Percentiles rank a stretch among this genome's conserved stretches.
Conservation (phyloP, 1,140 invertebrate genomes). For the Drosophila athabasca region DNA sequence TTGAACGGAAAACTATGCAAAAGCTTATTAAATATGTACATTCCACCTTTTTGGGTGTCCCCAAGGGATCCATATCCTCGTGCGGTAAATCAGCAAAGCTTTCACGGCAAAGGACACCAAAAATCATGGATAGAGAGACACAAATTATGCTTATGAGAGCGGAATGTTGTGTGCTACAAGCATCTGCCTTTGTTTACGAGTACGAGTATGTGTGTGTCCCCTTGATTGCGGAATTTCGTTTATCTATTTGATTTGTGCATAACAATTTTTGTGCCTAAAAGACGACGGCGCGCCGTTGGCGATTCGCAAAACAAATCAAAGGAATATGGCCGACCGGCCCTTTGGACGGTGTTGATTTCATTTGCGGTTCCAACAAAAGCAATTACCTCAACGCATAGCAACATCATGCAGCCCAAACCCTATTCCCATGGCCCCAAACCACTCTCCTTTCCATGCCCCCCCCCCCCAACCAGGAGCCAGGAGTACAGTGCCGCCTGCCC, state of each 20-base stretch:
- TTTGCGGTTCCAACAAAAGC: slow-evolving; percentile 66
- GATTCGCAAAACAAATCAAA: slow-evolving; percentile 60
- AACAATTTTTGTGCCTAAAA: slow-evolving; percentile 53
- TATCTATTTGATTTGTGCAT: slow-evolving; percentile 75
- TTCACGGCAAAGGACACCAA: too few relatives aligned
- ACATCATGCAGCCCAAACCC: too few relatives aligned
- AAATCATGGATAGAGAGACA: too few relatives aligned
- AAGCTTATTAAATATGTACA: too few relatives aligned
- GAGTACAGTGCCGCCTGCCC: neutral
- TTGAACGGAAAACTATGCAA: too few relatives aligned
- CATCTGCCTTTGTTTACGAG: slow-evolving; percentile 1
- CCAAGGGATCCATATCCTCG: too few relatives aligned
- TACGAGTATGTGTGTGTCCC: slow-evolving; percentile 4
- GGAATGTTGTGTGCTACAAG: neutral
- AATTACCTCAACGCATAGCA: slow-evolving; percentile 57
- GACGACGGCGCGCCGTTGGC: slow-evolving; percentile 36
- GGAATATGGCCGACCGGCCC: slow-evolving; percentile 9
- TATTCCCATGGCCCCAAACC: neutral
- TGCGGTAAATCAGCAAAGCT: too few relatives aligned
- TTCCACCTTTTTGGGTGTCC: too few relatives aligned
- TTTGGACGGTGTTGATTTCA: slow-evolving; percentile 70
- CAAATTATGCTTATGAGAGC: too few relatives aligned
- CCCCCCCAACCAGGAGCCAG: neutral
- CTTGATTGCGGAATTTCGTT: slow-evolving; percentile 53
- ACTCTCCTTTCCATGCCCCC: neutral